Evolutionary conservation across 2,113 vertebrate genomes (phyloP).

Genomic region (Lethenteron reissneri): DNA sequence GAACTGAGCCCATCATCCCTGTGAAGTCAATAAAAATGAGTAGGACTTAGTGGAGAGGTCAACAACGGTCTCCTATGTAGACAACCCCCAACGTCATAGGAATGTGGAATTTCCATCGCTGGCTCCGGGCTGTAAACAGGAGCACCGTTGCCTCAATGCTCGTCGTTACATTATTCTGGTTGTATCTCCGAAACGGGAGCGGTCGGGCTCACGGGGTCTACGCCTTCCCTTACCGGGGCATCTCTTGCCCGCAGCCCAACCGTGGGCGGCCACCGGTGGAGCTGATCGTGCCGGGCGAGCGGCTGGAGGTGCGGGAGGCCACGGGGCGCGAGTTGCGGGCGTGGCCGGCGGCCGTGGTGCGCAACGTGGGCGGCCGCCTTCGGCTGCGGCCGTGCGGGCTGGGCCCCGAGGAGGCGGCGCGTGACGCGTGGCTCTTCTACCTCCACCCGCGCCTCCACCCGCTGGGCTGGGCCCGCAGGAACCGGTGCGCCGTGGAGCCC

Average conservation of each 20-base stretch:
- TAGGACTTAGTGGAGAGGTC: no score
- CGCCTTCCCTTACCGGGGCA: no score
- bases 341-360: conserved; percentile 60
- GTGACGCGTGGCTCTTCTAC: conserved; percentile 62
- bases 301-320: conserved; percentile 51
- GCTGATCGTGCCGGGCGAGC: conserved; percentile 51
- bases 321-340: conserved; percentile 30
- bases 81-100: no score
- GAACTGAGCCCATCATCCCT: no score
- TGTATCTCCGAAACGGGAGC: no score
- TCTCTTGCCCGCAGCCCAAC: conserved; percentile 33
- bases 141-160: no score
- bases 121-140: no score
- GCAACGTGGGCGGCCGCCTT: conserved; percentile 67
- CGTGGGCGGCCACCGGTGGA: conserved; percentile 68
- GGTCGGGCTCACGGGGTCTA: no score
- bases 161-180: no score
- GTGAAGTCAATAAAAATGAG: no score
- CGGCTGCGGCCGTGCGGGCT: conserved; percentile 51
- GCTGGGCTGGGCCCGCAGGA: conserved; percentile 62
- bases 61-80: conserved; percentile 8
- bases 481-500: conserved; percentile 43
- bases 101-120: no score
- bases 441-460: conserved; percentile 70
- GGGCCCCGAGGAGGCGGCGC: conserved; percentile 26